Percentiles rank a stretch among this genome's conserved stretches.
phyloP scores from a whole-genome alignment of 2,888 invertebrate genomes.

The Seira sanloemensis region DNA sequence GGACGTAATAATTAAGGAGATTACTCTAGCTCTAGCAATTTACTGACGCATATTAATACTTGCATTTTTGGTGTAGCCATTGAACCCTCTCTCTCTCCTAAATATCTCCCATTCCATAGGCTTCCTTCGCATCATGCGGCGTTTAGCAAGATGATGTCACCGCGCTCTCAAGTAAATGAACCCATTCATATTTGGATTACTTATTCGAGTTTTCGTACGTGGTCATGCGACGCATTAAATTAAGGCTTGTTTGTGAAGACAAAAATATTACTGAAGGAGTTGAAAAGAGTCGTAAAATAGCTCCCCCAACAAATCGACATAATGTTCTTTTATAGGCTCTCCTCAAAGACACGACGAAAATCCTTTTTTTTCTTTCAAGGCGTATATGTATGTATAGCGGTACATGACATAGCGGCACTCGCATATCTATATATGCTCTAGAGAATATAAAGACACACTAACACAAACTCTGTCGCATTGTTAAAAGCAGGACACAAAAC shows the following conservation, averaged over 20 bases:
- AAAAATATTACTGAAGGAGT: not conserved
- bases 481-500: not conserved
- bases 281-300: not conserved
- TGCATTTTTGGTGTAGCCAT: no score
- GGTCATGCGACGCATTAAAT: not conserved
- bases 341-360: not conserved
- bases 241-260: not conserved
- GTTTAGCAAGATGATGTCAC: not conserved
- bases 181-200: not conserved
- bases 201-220: not conserved
- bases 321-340: no score
- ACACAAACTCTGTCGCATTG: not conserved
- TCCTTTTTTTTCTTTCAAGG: not conserved
- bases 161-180: not conserved
- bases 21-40: no score
- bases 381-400: constrained; percentile 25
- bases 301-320: no score
- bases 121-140: no score
- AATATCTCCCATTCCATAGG: no score
- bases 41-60: no score
- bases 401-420: constrained; percentile 25
- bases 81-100: no score
- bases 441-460: constrained; percentile 34
- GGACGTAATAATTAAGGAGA: no score
- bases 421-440: not conserved